Evolutionary conservation across 2,113 vertebrate genomes (phyloP), one percentile per base, ranked within the genome.

Genomic region (Morphnarchus princeps): DNA sequence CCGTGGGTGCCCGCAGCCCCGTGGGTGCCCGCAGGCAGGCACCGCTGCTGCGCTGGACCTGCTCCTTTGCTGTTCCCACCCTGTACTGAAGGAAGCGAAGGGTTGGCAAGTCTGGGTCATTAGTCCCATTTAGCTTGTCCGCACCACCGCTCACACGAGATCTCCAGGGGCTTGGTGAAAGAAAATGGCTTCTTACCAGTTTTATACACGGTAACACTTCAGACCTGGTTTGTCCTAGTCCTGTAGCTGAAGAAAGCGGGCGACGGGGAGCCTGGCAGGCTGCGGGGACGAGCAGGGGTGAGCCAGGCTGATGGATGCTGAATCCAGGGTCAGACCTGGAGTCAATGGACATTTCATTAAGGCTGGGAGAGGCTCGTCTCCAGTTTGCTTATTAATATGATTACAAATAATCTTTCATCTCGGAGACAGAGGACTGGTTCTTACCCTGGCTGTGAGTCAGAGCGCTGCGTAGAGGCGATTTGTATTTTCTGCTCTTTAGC

Each of bases 191-290:
- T 10, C 5, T 55, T 24, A 8, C 26, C 10, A 2, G 19, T 21
- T 47, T 34, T 45, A 28, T 11, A 29, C 11, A 2, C 0, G 1
- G 1, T 15, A 26, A 21, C 0, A 1, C n/a, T 55, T 28, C 54
- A 21, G 45, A 20, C 28, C 28, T 2, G 34, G 21, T 5, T 49
- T 20, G 10, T 29, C 66, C 66, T 8, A 3, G 10, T 6, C 24
- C 54, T 7, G 38, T 3, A 6, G 61, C 62, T 12, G 52, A 52
- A 19, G 38, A 7, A 36, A 5, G 45, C 24, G 0, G 49, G 80
- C 1, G 8, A 10, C 1, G 38, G 20, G 62, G 31, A 40, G 82
- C 50, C n/a, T 5, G 57, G 58, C 6, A 7, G n/a, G 63, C 36
- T 36, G 70, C 16, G 2, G 77, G 49, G 49, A 32, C 0, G 2